Base-by-base conservation (phyloP, 2,113 vertebrate genomes). In the Lepisosteus oculatus region DNA sequence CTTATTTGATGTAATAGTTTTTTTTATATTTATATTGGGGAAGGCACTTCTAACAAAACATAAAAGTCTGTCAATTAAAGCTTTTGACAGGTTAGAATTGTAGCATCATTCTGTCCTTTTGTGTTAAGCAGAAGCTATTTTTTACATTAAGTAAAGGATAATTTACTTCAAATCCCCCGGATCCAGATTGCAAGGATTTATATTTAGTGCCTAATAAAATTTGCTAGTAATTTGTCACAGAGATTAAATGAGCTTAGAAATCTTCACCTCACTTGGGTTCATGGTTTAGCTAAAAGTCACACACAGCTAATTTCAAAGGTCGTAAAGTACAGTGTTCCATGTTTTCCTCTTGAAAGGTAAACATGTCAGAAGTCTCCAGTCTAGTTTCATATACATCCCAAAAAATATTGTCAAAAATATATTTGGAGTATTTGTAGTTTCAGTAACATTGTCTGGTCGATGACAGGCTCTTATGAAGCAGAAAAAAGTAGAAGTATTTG, bases 231-330 rank as follows among this genome's bases (percentile, higher is more conserved):
- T 73, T 68, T 68, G 57, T 73, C 57, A 72, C 63, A 61, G 65
- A 73, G 65, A 73, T 73, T 73, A 61, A 73, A 73, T 14, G 55
- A 73, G 72, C 72, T 51, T 47, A 44, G 66, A 73, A 68, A 73
- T 68, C 45, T 68, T 29, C 45, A 68, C 56, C 72, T 29, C 4
- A 6, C 68, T 73, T 68, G 65, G 47, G 56, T 42, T 43, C 67
- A 69, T 12, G 47, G 29, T 13, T 55, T 17, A 12, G 15, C 51
- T 11, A 7, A 41, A 15, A 55, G 44, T 68, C 45, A 55, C 47
- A 47, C 9, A 15, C 47, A 55, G 51, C n/a, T 9, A 29, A 68
- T 42, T 41, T 11, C 47, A 68, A 41, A 15, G 47, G 47, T 68
- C 66, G 17, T 3, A 9, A 41, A 0, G 1, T 47, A 13, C 15